A percentile compares a stretch with the other conserved stretches of the same genome.
Evolutionary conservation across 2,797 vertebrate genomes (phyloP).

Genomic region (Hydrophis major): DNA sequence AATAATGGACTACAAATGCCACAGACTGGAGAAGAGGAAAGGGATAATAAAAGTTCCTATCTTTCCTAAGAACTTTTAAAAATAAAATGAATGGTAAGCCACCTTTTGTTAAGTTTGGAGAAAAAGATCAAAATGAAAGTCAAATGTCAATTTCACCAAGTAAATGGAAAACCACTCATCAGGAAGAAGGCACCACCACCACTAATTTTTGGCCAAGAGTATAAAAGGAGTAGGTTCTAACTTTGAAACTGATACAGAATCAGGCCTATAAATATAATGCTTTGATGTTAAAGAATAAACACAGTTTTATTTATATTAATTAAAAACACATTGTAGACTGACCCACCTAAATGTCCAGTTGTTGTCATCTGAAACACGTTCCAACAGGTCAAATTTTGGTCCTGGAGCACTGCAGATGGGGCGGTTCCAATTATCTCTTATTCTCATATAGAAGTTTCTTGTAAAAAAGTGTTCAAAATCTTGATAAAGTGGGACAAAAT

Average conservation of each 20-base stretch:
- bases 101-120: background rate
- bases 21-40: background rate
- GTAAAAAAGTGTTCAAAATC: conserved; percentile 97
- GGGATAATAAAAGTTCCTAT: background rate
- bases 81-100: background rate
- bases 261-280: background rate
- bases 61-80: background rate
- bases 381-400: conserved; percentile 86
- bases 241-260: background rate
- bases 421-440: conserved; percentile 94
- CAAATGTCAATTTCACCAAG: background rate
- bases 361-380: conserved; percentile 89
- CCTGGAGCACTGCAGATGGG: conserved; percentile 90
- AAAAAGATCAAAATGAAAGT: background rate
- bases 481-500: conserved; percentile 94
- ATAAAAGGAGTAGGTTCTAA: background rate
- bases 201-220: background rate
- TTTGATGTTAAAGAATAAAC: background rate
- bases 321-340: background rate
- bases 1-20: background rate
- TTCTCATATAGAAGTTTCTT: conserved; percentile 91
- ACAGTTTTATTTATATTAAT: background rate
- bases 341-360: conserved; percentile 96
- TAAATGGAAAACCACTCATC: background rate
- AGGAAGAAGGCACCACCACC: background rate